Conservation (phyloP, 2,888 invertebrate species). For the Ennomos quercinarius region DNA sequence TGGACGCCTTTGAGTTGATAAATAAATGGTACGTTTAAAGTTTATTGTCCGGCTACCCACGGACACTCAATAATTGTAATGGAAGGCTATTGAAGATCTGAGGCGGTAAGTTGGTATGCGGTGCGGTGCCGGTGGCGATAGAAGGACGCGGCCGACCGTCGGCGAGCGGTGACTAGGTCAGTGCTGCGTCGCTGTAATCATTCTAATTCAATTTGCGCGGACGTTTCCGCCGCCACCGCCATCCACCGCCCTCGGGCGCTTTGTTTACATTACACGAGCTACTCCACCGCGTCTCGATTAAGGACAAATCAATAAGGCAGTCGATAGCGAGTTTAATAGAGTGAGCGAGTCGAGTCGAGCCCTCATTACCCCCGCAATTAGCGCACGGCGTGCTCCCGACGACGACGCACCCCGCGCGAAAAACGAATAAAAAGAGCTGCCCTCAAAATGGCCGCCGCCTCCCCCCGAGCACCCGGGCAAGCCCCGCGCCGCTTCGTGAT, state of each 20-base stretch:
- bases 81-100: constrained; percentile 44
- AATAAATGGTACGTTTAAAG: constrained; percentile 38
- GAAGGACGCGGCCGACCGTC: constrained; percentile 28
- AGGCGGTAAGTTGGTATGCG: constrained; percentile 37
- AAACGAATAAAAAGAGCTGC: constrained; percentile 88
- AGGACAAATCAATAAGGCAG: constrained; percentile 84
- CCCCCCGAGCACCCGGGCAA: constrained; percentile 75
- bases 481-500: constrained; percentile 85
- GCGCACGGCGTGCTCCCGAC: constrained; percentile 82
- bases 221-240: constrained; percentile 56
- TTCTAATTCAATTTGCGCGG: constrained; percentile 76
- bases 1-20: constrained; percentile 34
- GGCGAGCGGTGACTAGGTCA: constrained; percentile 32
- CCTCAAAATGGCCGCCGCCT: constrained; percentile 90
- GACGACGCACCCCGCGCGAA: constrained; percentile 84
- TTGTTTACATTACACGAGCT: constrained; percentile 74
- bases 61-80: constrained; percentile 43
- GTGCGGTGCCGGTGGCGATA: constrained; percentile 25
- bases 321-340: constrained; percentile 84
- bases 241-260: constrained; percentile 55
- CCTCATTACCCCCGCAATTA: constrained; percentile 86
- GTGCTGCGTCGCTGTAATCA: constrained; percentile 59
- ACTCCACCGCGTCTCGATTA: constrained; percentile 75
- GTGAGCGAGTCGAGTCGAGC: constrained; percentile 82
- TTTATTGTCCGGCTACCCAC: constrained; percentile 41